These are phyloP conservation scores for Timema cristinae DNA, from an alignment of 2,888 invertebrate genomes.

Conservation along the genomic window DNA sequence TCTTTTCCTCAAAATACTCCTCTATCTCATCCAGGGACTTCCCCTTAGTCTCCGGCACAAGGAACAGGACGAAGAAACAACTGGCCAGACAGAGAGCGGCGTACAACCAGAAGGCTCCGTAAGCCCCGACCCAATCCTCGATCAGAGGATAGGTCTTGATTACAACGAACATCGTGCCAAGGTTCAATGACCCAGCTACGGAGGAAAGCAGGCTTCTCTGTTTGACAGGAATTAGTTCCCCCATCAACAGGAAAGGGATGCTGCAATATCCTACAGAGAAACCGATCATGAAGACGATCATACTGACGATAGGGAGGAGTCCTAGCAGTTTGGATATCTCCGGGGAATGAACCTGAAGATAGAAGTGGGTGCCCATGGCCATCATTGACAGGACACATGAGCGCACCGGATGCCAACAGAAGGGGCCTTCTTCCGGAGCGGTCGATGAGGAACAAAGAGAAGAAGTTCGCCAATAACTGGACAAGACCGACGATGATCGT, in stretches of 20 bases:
- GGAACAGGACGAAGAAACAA: constrained; percentile 52
- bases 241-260: constrained; percentile 57
- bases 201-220: constrained; percentile 54
- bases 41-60: constrained; percentile 67
- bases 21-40: constrained; percentile 63
- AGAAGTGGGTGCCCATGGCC: constrained; percentile 53
- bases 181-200: constrained; percentile 53
- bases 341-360: constrained; percentile 41
- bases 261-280: constrained; percentile 61
- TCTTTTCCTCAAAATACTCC: constrained; percentile 35
- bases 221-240: constrained; percentile 58
- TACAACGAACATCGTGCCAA: constrained; percentile 54
- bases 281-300: constrained; percentile 56
- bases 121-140: constrained; percentile 47
- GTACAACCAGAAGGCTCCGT: constrained; percentile 57
- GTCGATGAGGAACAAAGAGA: constrained; percentile 56
- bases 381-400: constrained; percentile 53
- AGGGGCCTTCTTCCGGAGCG: constrained; percentile 57
- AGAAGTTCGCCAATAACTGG: constrained; percentile 51
- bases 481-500: constrained; percentile 56
- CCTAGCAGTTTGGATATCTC: constrained; percentile 35
- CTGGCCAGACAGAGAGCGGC: constrained; percentile 50
- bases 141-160: constrained; percentile 52
- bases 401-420: constrained; percentile 54
- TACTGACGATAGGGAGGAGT: constrained; percentile 52